Base-by-base conservation (phyloP, 2,797 vertebrate species). In the Catostomus latipinnis region DNA sequence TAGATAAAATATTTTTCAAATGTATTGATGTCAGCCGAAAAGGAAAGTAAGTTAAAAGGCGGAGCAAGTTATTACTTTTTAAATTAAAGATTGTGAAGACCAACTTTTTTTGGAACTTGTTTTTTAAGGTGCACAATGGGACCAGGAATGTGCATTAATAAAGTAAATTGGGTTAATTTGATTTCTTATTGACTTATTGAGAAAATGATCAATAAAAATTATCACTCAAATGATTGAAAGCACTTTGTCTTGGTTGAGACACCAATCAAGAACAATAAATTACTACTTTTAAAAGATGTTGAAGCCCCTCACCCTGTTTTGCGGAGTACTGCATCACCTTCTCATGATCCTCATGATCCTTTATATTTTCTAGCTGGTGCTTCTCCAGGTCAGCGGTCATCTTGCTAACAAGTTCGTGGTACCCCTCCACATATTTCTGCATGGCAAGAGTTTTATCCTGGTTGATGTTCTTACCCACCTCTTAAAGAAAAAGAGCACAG, bases 401-500 rank as follows among this genome's bases (percentile, higher is more conserved):
- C 6, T 90, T 87, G 10, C 11, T 80, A 60, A 91, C 77, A 0
- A 68, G 85, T 11, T 84, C 82, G 69, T 92, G 52, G 78, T 94
- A 96, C 0, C 80, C 93, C 78, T 92, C 90, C 49, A 96, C 93
- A 2, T 91, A 93, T 70, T 71, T 91, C 77, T 89, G 91, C 79
- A 97, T 81, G 83, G 86, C 92, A 84, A 96, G 76, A 70, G 68
- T 84, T 82, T 94, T 93, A 86, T 96, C 96, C 84, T 97, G 96
- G 90, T 96, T 97, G 81, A 97, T 93, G 90, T 95, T 96, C 77
- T 97, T 97, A 34, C 91, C 94, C 86, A 98, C 86, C 86, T 98
- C 97, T 90, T 88, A 60, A 63, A 85, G 79, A 65, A 53, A 5
- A 72, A 81, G 5, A 63, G 22, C 14, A 69, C 6, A 58, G n/a